Conservation (phyloP, 2,113 vertebrate species). For the zebrafish (Danio rerio) region DNA sequence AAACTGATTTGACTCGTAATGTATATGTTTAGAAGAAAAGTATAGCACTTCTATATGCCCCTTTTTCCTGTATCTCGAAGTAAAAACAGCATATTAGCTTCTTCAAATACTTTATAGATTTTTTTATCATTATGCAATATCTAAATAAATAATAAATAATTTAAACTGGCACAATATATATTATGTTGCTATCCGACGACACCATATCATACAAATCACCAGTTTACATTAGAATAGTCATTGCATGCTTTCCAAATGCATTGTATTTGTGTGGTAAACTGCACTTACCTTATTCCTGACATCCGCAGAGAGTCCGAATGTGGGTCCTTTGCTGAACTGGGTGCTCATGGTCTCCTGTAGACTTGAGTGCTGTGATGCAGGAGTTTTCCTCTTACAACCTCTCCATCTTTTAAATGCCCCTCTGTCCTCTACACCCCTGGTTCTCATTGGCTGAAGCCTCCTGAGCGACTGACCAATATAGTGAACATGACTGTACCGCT, state of each 20-base stretch:
- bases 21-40: no score
- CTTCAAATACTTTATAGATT: no score
- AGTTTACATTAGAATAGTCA: neutral
- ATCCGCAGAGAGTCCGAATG: constrained; percentile 81
- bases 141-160: no score
- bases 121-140: no score
- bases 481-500: neutral
- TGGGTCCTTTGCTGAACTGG: constrained; percentile 80
- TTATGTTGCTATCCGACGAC: no score
- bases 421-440: neutral
- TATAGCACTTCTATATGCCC: neutral
- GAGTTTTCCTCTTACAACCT: neutral
- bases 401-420: constrained; percentile 27
- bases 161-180: no score
- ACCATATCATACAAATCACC: neutral
- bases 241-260: neutral
- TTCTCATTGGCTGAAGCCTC: constrained; percentile 23
- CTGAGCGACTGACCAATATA: constrained; percentile 8
- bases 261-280: neutral
- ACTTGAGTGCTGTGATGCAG: neutral
- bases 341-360: constrained; percentile 67
- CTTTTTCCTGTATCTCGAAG: neutral
- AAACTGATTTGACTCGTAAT: no score
- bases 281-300: constrained; percentile 80
- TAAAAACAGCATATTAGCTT: neutral